phyloP scores from a whole-genome alignment of 2,888 invertebrate genomes.

The Pseudoips prasinana region DNA sequence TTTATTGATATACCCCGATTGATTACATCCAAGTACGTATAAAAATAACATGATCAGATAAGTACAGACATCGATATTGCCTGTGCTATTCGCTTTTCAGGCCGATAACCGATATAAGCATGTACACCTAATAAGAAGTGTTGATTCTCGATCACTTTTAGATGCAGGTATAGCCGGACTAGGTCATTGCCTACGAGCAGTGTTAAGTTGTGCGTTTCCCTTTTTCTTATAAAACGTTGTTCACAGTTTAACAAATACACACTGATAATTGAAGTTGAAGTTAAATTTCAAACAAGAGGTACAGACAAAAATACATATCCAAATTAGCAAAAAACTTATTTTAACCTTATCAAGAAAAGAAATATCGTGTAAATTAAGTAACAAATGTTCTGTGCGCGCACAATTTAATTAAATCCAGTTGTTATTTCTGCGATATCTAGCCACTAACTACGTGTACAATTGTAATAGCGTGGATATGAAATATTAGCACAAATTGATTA shows the following conservation, averaged over 20 bases:
- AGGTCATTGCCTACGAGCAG: constrained; percentile 32
- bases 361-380: constrained; percentile 1
- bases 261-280: too few relatives aligned
- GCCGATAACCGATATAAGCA: too few relatives aligned
- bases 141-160: constrained; percentile 7
- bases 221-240: neutral
- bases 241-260: too few relatives aligned
- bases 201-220: constrained; percentile 17
- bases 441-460: too few relatives aligned
- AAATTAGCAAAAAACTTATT: too few relatives aligned
- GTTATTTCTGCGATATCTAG: constrained; percentile 8
- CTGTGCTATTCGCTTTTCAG: too few relatives aligned
- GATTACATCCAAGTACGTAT: too few relatives aligned
- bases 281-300: too few relatives aligned
- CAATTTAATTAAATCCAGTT: constrained; percentile 19
- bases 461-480: neutral
- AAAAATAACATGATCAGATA: too few relatives aligned
- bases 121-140: constrained; percentile 1
- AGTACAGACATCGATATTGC: too few relatives aligned
- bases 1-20: too few relatives aligned
- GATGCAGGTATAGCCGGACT: constrained; percentile 8
- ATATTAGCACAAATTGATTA: constrained; percentile 2
- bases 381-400: constrained; percentile 7
- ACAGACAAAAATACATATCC: too few relatives aligned
- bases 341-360: constrained; percentile 2